Conservation (phyloP, 1,140 invertebrate genomes). For the Diachasmimorpha longicaudata region DNA sequence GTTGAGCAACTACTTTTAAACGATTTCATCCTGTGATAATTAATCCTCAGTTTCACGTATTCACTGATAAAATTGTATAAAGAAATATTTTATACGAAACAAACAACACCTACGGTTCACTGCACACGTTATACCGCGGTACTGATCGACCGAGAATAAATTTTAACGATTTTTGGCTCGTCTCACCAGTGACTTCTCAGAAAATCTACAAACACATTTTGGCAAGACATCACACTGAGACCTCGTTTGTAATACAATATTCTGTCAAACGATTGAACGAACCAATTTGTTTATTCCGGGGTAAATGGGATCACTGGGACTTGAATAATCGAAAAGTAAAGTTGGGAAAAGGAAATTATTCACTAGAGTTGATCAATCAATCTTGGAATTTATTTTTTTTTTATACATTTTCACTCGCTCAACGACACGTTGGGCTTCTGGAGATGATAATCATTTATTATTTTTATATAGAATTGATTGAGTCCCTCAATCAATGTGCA, state of each 20-base stretch:
- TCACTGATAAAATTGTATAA: neutral
- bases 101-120: neutral
- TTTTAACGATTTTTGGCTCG: conserved; percentile 24
- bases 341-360: too few species aligned
- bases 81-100: neutral
- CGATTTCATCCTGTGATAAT: too few species aligned
- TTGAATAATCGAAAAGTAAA: too few species aligned
- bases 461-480: too few species aligned
- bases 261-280: neutral
- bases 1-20: too few species aligned
- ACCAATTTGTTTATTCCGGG: neutral
- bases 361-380: too few species aligned
- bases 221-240: conserved; percentile 2
- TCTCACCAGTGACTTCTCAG: conserved; percentile 14
- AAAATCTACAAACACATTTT: conserved; percentile 19
- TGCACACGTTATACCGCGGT: neutral
- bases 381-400: too few species aligned
- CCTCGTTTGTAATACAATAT: conserved; percentile 22
- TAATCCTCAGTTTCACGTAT: too few species aligned
- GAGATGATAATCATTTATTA: neutral
- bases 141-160: conserved; percentile 26
- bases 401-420: too few species aligned
- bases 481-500: too few species aligned
- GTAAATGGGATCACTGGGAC: too few species aligned
- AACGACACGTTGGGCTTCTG: neutral